phyloP scores from a whole-genome alignment of 2,797 vertebrate genomes.

The Distichodus sexfasciatus region DNA sequence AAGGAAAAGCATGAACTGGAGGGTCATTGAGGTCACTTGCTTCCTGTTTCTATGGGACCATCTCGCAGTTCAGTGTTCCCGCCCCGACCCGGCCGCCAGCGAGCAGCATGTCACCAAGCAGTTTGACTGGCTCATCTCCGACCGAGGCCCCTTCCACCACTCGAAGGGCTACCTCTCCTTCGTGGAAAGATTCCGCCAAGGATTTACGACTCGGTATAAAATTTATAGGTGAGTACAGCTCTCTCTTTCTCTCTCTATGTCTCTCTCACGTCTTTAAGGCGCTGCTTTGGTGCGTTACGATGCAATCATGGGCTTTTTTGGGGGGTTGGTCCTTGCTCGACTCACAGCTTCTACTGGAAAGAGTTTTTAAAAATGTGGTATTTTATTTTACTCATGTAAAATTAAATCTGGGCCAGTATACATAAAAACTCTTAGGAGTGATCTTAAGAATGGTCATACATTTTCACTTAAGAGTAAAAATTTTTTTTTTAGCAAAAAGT shows the following conservation, averaged over 20 bases:
- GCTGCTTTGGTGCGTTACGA: constrained; percentile 29
- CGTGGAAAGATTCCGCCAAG: constrained; percentile 99
- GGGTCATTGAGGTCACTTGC: constrained; percentile 99
- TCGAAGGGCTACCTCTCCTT: constrained; percentile 99
- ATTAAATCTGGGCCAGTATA: too few species aligned
- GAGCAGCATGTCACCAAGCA: constrained; percentile 99
- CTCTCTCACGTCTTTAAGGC: constrained; percentile 3
- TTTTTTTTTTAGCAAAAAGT: too few species aligned
- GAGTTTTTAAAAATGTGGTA: background rate
- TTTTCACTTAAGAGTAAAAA: too few species aligned
- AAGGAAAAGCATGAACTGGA: constrained; percentile 99
- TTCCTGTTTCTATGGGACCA: constrained; percentile 99
- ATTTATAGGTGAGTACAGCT: constrained; percentile 92
- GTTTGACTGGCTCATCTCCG: constrained; percentile 99
- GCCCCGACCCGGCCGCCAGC: constrained; percentile 89
- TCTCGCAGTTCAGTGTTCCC: constrained; percentile 97
- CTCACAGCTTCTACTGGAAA: background rate
- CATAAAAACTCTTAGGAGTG: too few species aligned
- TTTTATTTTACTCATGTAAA: too few species aligned
- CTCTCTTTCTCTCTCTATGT: constrained; percentile 46
- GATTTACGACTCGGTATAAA: constrained; percentile 99
- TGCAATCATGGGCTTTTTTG: constrained; percentile 21
- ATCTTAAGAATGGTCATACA: too few species aligned
- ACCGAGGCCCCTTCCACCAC: constrained; percentile 99
- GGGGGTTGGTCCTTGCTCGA: too few species aligned